These are phyloP conservation scores for Alloplasta piceator DNA, from an alignment of 2,888 invertebrate species.

Conservation along the genomic window DNA sequence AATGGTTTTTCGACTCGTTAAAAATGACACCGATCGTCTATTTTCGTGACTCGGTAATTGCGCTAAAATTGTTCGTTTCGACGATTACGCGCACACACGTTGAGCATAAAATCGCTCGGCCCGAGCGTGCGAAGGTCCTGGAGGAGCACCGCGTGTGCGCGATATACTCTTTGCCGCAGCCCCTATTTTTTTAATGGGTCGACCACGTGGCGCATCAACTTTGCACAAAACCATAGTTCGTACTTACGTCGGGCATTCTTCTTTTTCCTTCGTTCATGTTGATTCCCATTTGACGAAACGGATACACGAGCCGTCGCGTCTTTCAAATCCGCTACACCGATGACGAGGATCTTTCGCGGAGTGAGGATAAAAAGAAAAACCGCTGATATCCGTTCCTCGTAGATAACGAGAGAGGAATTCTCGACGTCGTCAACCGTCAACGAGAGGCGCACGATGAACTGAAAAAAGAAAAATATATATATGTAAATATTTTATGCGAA, in stretches of 20 bases:
- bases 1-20: neutral
- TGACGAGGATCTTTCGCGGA: conserved; percentile 26
- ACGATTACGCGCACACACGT: no score
- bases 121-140: conserved; percentile 54
- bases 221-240: conserved; percentile 21
- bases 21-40: no score
- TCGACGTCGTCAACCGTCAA: conserved; percentile 5
- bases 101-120: conserved; percentile 15
- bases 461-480: neutral
- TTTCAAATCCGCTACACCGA: conserved; percentile 61
- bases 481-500: neutral
- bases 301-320: conserved; percentile 69
- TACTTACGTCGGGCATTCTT: conserved; percentile 45
- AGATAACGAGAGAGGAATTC: conserved; percentile 2
- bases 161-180: conserved; percentile 24
- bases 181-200: neutral
- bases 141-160: conserved; percentile 36
- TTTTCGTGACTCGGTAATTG: neutral
- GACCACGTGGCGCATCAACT: conserved; percentile 9
- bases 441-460: neutral
- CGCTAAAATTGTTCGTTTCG: neutral
- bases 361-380: conserved; percentile 21
- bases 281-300: conserved; percentile 54
- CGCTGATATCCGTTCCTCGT: neutral
- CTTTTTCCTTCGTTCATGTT: conserved; percentile 25